Evolutionary conservation across 1,140 invertebrate species (phyloP).

Genomic region (Drosophila ananassae): DNA sequence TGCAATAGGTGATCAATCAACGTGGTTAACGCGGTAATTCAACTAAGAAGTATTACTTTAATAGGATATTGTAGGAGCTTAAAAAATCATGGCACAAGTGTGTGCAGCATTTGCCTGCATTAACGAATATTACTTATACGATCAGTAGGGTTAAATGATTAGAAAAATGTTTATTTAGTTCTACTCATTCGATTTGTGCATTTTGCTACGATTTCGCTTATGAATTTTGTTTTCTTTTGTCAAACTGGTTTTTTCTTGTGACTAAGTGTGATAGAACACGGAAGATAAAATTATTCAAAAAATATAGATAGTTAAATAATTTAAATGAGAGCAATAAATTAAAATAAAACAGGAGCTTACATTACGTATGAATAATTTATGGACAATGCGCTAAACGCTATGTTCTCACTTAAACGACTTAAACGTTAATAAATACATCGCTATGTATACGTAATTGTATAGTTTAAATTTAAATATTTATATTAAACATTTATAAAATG

Average conservation of each 20-base stretch:
- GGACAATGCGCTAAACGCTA: slow-evolving; percentile 43
- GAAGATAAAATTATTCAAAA: slow-evolving; percentile 20
- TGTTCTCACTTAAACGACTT: slow-evolving; percentile 45
- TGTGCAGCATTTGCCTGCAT: slow-evolving; percentile 49
- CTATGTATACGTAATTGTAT: slow-evolving; percentile 46
- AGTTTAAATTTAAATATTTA: slow-evolving; percentile 49
- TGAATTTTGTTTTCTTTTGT: slow-evolving; percentile 20
- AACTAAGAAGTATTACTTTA: slow-evolving; percentile 51
- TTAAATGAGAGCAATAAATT: slow-evolving; percentile 26
- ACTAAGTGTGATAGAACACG: slow-evolving; percentile 24
- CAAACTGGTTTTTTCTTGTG: slow-evolving; percentile 21
- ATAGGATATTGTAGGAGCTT: slow-evolving; percentile 45
- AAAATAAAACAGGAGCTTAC: slow-evolving; percentile 31
- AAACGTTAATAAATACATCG: slow-evolving; percentile 53
- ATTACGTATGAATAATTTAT: slow-evolving; percentile 34
- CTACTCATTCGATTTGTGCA: slow-evolving; percentile 56
- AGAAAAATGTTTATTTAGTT: slow-evolving; percentile 19
- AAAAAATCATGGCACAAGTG: slow-evolving; percentile 55
- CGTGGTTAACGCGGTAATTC: slow-evolving; percentile 28
- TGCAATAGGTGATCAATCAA: slow-evolving; percentile 37
- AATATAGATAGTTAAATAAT: slow-evolving; percentile 21
- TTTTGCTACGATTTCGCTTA: slow-evolving; percentile 46
- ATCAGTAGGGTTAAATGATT: slow-evolving; percentile 28
- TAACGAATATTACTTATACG: slow-evolving; percentile 34
- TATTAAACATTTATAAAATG: slow-evolving; percentile 73